Conservation (phyloP, 2,888 invertebrate genomes). For the Craniophora ligustri region DNA sequence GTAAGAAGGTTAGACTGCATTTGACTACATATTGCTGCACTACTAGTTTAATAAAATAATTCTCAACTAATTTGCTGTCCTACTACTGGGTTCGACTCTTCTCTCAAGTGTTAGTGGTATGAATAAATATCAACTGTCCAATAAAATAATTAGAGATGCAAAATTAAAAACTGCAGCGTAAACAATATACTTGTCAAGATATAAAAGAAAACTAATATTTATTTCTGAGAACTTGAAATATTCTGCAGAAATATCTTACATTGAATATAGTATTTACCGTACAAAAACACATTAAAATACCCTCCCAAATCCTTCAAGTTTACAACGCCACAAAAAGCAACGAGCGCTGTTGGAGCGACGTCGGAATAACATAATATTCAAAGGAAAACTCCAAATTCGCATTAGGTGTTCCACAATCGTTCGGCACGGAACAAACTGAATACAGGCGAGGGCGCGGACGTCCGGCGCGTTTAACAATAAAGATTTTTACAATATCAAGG, state of each 20-base stretch:
- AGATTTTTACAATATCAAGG: constrained; percentile 21
- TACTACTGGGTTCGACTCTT: too few species aligned
- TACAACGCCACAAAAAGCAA: constrained; percentile 27
- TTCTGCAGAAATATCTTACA: neutral
- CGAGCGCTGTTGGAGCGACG: neutral
- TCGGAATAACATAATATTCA: constrained; percentile 41
- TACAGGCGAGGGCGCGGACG: constrained; percentile 41
- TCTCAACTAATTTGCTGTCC: too few species aligned
- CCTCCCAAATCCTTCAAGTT: constrained; percentile 5
- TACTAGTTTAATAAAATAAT: too few species aligned
- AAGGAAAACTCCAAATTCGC: constrained; percentile 42
- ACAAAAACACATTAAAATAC: constrained; percentile 13
- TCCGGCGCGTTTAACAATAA: constrained; percentile 51
- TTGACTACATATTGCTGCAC: too few species aligned
- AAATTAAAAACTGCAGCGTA: too few species aligned
- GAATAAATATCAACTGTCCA: too few species aligned
- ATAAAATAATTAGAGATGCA: too few species aligned
- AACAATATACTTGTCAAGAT: too few species aligned
- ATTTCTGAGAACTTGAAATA: neutral
- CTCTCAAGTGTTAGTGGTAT: too few species aligned
- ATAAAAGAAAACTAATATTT: too few species aligned
- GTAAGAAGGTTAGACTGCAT: too few species aligned
- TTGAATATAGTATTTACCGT: constrained; percentile 2
- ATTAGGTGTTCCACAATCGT: constrained; percentile 44
- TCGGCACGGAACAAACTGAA: constrained; percentile 38